Evolutionary conservation across 2,113 vertebrate genomes (phyloP).

Genomic region (Larimichthys crocea): DNA sequence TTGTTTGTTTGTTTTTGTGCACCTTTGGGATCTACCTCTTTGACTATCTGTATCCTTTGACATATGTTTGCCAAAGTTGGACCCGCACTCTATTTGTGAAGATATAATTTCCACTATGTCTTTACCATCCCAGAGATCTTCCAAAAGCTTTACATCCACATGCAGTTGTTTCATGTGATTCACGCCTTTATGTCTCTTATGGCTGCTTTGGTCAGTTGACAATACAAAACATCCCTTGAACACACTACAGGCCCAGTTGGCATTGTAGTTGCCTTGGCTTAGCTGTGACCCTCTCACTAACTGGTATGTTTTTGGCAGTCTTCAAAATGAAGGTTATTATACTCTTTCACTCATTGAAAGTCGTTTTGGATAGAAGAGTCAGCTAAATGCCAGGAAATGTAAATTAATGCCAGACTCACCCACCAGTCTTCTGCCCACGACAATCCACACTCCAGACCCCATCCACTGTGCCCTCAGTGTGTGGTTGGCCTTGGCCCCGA

Average conservation of each 20-base stretch:
- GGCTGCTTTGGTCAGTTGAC: not conserved
- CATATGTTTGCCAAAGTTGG: slow-evolving; percentile 18
- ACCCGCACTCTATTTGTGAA: not conserved
- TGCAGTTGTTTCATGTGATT: not conserved
- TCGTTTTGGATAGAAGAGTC: slow-evolving; percentile 12
- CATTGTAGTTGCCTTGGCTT: not conserved
- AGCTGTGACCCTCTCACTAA: slow-evolving; percentile 13
- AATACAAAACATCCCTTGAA: not conserved
- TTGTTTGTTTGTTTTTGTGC: slow-evolving; percentile 32
- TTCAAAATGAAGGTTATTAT: slow-evolving; percentile 27
- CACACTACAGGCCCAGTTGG: not conserved
- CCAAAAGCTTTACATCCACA: not conserved
- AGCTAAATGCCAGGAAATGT: slow-evolving; percentile 52
- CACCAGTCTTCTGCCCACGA: slow-evolving; percentile 47
- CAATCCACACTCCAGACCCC: slow-evolving; percentile 62
- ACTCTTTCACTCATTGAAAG: slow-evolving; percentile 4
- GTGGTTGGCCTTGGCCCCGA: slow-evolving; percentile 76
- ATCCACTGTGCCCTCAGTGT: slow-evolving; percentile 63
- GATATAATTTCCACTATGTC: not conserved
- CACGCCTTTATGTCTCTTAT: not conserved
- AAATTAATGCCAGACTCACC: slow-evolving; percentile 54
- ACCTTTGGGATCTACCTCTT: slow-evolving; percentile 57
- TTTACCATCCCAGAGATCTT: not conserved
- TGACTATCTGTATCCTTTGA: slow-evolving; percentile 25
- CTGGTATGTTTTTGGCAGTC: not conserved